Percentiles rank a stretch among this genome's conserved stretches.
These are phyloP conservation scores for Eupithecia pulchellata DNA, from an alignment of 2,888 invertebrate species.

Conservation along the genomic window DNA sequence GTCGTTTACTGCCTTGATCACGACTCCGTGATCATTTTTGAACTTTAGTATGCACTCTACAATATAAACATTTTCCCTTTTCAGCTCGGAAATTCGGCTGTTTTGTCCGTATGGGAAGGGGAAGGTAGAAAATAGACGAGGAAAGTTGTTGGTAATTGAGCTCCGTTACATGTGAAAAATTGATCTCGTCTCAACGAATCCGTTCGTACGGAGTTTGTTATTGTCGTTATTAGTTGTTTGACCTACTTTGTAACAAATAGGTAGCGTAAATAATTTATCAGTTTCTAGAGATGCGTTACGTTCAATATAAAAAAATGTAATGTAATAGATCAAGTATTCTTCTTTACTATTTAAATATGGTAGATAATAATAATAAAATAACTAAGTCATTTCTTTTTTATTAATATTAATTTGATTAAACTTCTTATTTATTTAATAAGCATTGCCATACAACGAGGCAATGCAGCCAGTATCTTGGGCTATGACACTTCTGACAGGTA, in stretches of 20 bases:
- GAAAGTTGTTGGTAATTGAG: conserved; percentile 10
- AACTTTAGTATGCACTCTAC: conserved; percentile 53
- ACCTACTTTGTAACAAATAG: conserved; percentile 10
- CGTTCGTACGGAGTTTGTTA: neutral
- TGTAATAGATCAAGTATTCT: neutral
- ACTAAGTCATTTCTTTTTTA: no score
- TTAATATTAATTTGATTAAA: no score
- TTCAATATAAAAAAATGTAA: neutral
- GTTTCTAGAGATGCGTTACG: neutral
- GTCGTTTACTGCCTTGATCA: conserved; percentile 61
- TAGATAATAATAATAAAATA: no score
- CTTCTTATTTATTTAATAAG: no score
- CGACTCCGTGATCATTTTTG: conserved; percentile 58
- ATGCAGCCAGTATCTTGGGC: no score
- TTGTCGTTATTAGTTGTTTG: conserved; percentile 15
- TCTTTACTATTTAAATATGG: neutral
- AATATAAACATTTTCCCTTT: conserved; percentile 42
- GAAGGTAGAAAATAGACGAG: conserved; percentile 17
- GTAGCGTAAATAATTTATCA: neutral
- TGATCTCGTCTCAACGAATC: conserved; percentile 12
- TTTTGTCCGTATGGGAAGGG: conserved; percentile 15
- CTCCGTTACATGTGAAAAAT: conserved; percentile 18
- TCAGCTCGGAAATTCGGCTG: conserved; percentile 30
- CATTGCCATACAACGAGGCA: no score
- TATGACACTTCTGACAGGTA: no score